Base-by-base conservation (phyloP, 2,888 invertebrate genomes). In the Callyntrura sp. region DNA sequence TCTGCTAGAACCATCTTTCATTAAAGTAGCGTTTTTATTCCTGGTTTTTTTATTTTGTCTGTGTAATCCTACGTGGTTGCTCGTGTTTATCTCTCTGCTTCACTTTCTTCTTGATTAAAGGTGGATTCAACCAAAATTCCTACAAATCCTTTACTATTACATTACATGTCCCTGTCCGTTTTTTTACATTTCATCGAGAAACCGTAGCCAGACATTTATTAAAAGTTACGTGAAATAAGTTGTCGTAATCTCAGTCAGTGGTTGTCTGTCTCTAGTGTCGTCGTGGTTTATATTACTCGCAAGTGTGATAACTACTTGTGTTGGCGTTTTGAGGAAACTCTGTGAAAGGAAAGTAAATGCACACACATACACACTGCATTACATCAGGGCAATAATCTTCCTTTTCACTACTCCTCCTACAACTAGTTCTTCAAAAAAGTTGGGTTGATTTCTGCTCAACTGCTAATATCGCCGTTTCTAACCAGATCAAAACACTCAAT, bases 81-180 rank as follows among this genome's bases (percentile, higher is more conserved):
- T 73, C 73, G 48, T 73, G 45, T 82, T 43, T 20, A 0, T 62
- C 45, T 68, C 43, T 70, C 62, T 65, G 70, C 70, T 35, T 57
- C 84, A 84, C 84, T 84, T 84, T 84, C 84, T 70, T 84, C 70
- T 51, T 43, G 55, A 84, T 68, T 70, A 70, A 84, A 55, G 55
- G 68, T 65, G 55, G 62, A 14, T 11, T 12, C 55, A 25, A 35
- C n/a, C 11, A 11, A 60, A 81, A 20, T 23, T 23, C 48, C n/a
- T 35, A 73, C 9, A 73, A 43, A 11, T 73, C 2, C 17, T 20
- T 45, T 51, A 25, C n/a, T n/a, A n/a, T n/a, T n/a, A n/a, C n/a
- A n/a, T n/a, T 60, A 23, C 9, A n/a, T 25, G 23, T 73, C 20
- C 25, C 51, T 76, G 55, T 51, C 25, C 51, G 76, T 28, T 23